phyloP scores from a whole-genome alignment of 2,113 vertebrate species.

The Poecile atricapillus region DNA sequence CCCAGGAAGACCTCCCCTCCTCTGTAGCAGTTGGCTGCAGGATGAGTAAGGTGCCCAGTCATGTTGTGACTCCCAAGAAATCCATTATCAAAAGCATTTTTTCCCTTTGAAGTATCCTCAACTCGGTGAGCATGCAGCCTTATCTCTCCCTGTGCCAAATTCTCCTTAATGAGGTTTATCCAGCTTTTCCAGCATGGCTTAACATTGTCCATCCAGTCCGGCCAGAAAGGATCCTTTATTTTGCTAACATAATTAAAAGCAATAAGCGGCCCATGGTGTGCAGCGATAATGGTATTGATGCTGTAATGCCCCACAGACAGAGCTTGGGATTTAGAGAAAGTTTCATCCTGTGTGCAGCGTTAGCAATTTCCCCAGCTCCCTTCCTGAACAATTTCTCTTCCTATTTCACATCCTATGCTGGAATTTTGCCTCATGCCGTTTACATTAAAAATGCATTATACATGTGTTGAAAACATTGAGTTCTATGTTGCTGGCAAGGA shows the following conservation, averaged over 20 bases:
- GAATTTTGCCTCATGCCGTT: slow-evolving; percentile 56
- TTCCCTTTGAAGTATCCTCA: slow-evolving; percentile 21
- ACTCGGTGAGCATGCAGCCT: not conserved
- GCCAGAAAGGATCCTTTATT: slow-evolving; percentile 57
- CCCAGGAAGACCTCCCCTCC: not conserved
- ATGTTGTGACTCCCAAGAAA: not conserved
- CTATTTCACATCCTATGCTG: slow-evolving; percentile 53
- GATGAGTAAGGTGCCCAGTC: not conserved
- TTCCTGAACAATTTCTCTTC: slow-evolving; percentile 49
- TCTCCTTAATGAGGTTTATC: slow-evolving; percentile 63
- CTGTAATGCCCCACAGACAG: not conserved
- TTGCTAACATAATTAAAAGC: slow-evolving; percentile 62
- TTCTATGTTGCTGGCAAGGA: slow-evolving; percentile 57
- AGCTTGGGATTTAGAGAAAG: slow-evolving; percentile 32
- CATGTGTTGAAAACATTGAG: slow-evolving; percentile 49
- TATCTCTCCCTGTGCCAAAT: slow-evolving; percentile 40
- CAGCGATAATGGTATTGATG: slow-evolving; percentile 33
- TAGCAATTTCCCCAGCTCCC: slow-evolving; percentile 20
- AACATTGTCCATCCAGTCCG: slow-evolving; percentile 24
- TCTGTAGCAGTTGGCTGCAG: not conserved
- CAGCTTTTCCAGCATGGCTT: slow-evolving; percentile 54
- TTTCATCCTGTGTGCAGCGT: not conserved
- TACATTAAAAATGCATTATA: slow-evolving; percentile 63
- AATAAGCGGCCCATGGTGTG: slow-evolving; percentile 42
- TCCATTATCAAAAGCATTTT: not conserved